These are phyloP conservation scores for Anguilla pacifica DNA, from an alignment of 2,797 vertebrate species.

Conservation along the genomic window DNA sequence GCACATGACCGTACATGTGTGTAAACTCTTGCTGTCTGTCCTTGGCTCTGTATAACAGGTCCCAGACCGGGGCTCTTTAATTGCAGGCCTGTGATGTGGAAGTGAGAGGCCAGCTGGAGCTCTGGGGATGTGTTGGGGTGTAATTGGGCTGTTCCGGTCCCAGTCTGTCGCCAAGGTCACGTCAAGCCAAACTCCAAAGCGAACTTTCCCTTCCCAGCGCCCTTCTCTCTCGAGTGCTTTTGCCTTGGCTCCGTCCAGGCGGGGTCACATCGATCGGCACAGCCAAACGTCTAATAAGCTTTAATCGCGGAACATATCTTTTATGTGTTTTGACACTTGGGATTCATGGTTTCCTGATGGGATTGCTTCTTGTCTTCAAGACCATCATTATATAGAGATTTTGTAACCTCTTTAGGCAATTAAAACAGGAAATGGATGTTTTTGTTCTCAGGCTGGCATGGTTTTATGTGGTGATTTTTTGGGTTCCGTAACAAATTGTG, in stretches of 20 bases:
- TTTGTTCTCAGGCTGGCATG: background rate
- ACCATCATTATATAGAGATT: constrained; percentile 69
- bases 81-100: constrained; percentile 62
- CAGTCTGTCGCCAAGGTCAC: constrained; percentile 70
- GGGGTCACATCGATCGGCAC: constrained; percentile 20
- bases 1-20: background rate
- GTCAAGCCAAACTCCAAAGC: constrained; percentile 57
- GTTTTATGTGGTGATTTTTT: constrained; percentile 2
- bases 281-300: constrained; percentile 27
- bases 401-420: constrained; percentile 68
- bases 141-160: constrained; percentile 75
- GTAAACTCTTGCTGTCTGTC: constrained; percentile 46
- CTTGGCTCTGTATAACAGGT: constrained; percentile 64
- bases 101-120: constrained; percentile 54
- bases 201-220: constrained; percentile 43
- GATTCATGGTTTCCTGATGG: constrained; percentile 65
- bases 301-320: constrained; percentile 33
- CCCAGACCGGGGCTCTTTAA: constrained; percentile 69
- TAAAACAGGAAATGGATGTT: constrained; percentile 63
- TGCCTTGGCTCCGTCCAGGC: constrained; percentile 52
- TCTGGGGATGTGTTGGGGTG: constrained; percentile 61
- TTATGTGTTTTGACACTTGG: constrained; percentile 75
- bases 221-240: constrained; percentile 60
- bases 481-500: background rate
- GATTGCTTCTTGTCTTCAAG: constrained; percentile 67